Evolutionary conservation across 2,797 vertebrate species (phyloP).

Genomic region (Dendrocincla tyrannina): DNA sequence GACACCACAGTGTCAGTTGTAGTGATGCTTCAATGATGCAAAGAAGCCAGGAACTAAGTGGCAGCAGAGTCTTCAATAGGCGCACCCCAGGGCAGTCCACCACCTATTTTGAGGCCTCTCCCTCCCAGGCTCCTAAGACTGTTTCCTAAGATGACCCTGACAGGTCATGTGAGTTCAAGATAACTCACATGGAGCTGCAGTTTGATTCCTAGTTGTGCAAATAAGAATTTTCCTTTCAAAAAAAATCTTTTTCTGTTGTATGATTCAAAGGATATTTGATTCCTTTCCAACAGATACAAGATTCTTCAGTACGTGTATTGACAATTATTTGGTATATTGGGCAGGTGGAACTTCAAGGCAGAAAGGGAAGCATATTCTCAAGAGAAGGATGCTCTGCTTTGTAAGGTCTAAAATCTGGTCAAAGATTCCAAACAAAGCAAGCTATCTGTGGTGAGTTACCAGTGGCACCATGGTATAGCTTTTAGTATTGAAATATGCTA

Average conservation of each 20-base stretch:
- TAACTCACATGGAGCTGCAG: not conserved
- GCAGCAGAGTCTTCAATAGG: not conserved
- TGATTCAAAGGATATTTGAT: not conserved
- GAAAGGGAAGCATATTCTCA: not conserved
- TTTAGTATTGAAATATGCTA: not conserved
- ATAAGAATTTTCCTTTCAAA: not conserved
- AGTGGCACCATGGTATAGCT: not conserved
- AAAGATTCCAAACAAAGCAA: not conserved
- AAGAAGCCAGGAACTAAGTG: not conserved
- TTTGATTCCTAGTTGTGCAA: accelerated
- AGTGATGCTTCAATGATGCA: not conserved
- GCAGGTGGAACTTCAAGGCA: not conserved
- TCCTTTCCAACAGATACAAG: not conserved
- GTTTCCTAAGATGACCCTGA: not conserved
- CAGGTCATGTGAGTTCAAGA: not conserved
- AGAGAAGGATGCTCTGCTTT: not conserved
- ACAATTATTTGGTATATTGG: not conserved
- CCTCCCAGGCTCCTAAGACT: not conserved
- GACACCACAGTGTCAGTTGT: not conserved
- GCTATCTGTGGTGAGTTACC: not conserved
- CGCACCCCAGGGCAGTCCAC: not conserved
- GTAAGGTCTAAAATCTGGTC: not conserved
- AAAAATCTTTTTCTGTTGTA: not conserved
- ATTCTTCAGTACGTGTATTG: not conserved
- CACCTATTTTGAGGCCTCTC: not conserved